Percentiles rank a stretch among this genome's conserved stretches.
phyloP scores from a whole-genome alignment of 2,113 vertebrate species.

The Leptodactylus fuscus region DNA sequence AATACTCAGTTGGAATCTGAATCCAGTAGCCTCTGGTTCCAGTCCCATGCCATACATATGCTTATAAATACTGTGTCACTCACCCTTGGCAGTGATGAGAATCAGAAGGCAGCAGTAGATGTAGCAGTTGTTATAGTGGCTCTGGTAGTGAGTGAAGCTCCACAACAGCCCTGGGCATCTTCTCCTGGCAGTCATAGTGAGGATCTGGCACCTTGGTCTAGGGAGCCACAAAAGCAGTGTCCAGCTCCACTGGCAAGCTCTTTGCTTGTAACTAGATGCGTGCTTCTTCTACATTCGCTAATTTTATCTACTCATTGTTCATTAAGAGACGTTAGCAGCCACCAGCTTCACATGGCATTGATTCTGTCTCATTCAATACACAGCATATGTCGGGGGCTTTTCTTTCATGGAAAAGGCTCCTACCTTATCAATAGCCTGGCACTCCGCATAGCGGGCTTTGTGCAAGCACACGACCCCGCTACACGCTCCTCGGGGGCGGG shows the following conservation, averaged over 20 bases:
- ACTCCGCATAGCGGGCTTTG: background rate
- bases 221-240: constrained; percentile 22
- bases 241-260: constrained; percentile 27
- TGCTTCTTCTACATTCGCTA: constrained; percentile 10
- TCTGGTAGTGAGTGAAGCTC: constrained; percentile 32
- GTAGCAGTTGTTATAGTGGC: constrained; percentile 3
- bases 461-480: background rate
- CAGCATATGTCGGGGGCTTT: background rate
- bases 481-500: background rate
- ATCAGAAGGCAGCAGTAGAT: constrained; percentile 56
- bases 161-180: constrained; percentile 51
- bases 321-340: background rate
- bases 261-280: background rate
- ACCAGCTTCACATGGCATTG: background rate
- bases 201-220: constrained; percentile 35
- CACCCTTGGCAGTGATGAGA: constrained; percentile 54
- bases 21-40: background rate
- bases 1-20: background rate
- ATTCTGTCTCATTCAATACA: background rate
- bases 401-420: background rate
- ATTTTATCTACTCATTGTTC: constrained; percentile 6
- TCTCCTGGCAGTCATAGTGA: constrained; percentile 50
- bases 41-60: constrained; percentile 13
- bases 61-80: constrained; percentile 2
- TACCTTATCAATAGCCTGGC: background rate